These are phyloP conservation scores for Haplochromis burtoni DNA, from an alignment of 2,113 vertebrate genomes.

Conservation along the genomic window DNA sequence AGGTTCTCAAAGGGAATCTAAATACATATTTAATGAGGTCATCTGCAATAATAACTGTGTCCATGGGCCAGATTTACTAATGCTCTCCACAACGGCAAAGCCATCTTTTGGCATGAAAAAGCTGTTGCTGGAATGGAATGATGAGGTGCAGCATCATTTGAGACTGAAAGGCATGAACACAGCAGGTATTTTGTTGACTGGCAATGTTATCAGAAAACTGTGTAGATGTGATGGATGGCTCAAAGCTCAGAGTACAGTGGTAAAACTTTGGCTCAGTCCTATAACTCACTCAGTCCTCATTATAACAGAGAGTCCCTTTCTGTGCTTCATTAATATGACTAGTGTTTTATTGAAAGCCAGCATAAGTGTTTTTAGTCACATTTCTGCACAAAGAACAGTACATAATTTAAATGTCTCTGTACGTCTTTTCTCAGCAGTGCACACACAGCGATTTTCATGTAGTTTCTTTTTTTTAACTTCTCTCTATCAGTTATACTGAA, in stretches of 20 bases:
- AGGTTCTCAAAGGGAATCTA: not conserved
- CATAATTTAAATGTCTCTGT: not conserved
- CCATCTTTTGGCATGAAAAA: not conserved
- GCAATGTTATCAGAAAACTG: not conserved
- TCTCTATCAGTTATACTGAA: not conserved
- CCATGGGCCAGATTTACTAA: not conserved
- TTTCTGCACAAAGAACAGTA: not conserved
- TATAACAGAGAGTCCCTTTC: not conserved
- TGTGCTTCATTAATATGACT: not conserved
- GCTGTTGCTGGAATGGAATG: not conserved
- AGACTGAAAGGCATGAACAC: not conserved
- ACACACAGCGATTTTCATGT: not conserved
- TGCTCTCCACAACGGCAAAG: not conserved
- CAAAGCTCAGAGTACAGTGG: not conserved
- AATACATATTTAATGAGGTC: not conserved
- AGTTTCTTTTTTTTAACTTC: not conserved
- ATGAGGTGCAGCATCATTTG: not conserved
- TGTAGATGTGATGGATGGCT: not conserved
- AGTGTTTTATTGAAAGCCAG: not conserved
- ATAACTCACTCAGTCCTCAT: not conserved
- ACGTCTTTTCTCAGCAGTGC: not conserved
- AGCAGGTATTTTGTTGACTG: not conserved
- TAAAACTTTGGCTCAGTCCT: not conserved
- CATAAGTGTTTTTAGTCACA: rapidly evolving
- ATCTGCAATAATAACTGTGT: not conserved